Base-by-base conservation (phyloP, 2,888 invertebrate species). In the Eilema depressum region DNA sequence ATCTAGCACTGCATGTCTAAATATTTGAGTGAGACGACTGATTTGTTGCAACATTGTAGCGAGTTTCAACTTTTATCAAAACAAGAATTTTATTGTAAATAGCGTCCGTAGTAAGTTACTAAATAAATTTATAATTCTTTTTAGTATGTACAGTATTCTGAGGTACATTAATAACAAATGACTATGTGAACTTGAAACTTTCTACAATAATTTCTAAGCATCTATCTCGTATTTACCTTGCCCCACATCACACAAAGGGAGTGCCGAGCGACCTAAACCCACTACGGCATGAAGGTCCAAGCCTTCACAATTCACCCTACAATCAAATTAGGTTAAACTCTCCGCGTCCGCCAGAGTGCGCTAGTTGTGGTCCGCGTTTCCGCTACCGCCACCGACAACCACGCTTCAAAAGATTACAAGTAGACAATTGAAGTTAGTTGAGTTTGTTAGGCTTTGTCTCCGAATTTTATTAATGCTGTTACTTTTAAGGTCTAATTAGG, bases 321-420 rank as follows among this genome's bases (percentile, higher is more conserved):
- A 85, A 83, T 83, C 81, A 86, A 92, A 92, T 91, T 91, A 87
- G 92, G 92, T 92, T 92, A 91, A 92, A 91, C 90, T 90, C 73
- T 60, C 65, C 74, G 74, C 66, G 65, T 75, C 81, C 81, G 82
- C 76, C 71, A 74, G 78, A 76, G 75, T 61, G 71, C 75, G 81
- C 78, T 66, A 79, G 74, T 82, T 75, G 75, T 69, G 73, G 73
- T 73, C 69, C 67, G 65, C 70, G 77, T 74, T 74, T 76, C 77
- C 77, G 73, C 63, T 66, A 67, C 69, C 68, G 60, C 56, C 70
- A 69, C 69, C 72, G 68, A 74, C 73, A 75, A 74, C 70, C 64
- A 60, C 69, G 74, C 74, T 82, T 80, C 76, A 75, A 78, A 82
- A 83, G 77, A 82, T 83, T 80, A 79, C 83, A 76, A 80, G 70